phyloP scores from a whole-genome alignment of 2,113 vertebrate genomes.

The Caranx melampygus region DNA sequence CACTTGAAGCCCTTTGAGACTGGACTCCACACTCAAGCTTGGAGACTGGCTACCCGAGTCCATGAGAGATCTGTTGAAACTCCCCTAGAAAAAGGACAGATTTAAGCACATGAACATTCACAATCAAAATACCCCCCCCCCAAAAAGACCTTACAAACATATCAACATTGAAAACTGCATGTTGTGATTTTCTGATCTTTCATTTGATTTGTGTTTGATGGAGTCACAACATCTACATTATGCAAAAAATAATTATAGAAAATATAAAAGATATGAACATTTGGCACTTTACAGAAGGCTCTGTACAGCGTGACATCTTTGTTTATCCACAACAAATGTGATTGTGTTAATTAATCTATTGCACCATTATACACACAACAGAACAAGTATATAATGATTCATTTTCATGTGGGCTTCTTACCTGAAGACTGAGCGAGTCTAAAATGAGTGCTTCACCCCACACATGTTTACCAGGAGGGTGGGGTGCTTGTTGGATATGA shows the following conservation, averaged over 20 bases:
- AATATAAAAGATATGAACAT: background rate
- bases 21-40: conserved; percentile 89
- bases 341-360: background rate
- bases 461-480: conserved; percentile 94
- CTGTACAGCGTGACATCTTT: background rate
- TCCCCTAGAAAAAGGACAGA: conserved; percentile 84
- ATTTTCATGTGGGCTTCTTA: conserved; percentile 51
- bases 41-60: conserved; percentile 81
- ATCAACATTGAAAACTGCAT: background rate
- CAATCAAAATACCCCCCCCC: background rate
- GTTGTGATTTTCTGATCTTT: background rate
- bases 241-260: background rate
- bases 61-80: conserved; percentile 87
- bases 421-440: conserved; percentile 92
- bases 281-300: background rate
- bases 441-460: conserved; percentile 97
- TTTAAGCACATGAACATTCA: background rate
- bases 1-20: conserved; percentile 91
- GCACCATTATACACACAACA: background rate
- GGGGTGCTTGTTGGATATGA: conserved; percentile 95
- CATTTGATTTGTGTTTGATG: background rate
- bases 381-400: background rate
- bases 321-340: background rate
- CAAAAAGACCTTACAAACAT: background rate
- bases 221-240: background rate